Base-by-base conservation (phyloP, 2,797 vertebrate genomes). In the Distichodus sexfasciatus region DNA sequence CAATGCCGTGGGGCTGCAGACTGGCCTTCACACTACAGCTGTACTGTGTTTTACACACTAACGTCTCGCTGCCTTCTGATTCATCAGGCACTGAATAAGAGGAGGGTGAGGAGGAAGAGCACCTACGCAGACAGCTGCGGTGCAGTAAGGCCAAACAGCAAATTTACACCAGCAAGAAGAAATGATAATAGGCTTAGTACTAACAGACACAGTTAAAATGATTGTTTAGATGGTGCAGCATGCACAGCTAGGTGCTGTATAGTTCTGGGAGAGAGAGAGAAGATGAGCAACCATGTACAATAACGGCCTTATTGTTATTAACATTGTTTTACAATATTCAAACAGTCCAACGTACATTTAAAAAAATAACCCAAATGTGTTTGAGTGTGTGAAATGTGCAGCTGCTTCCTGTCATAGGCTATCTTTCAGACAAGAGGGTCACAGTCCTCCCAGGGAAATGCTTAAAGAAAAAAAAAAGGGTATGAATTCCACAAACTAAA, bases 31-130 rank as follows among this genome's bases (percentile, higher is more conserved):
- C 17, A 10, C 41, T 43, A 17, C 41, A 43, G 65, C 40, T 35
- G 7, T 6, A 14, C 7, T 14, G 23, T 23, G 12, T 8, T 14
- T 4, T 21, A 9, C 14, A 19, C 44, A n/a, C 5, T 3, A 46
- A n/a, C 15, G 17, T 43, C 33, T 51, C 19, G 11, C 19, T 38
- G 41, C 23, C 26, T n/a, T 9, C 61, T 81, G 58, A 62, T 76
- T 76, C n/a, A n/a, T n/a, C 76, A 90, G 90, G 87, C 89, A 89
- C 88, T 78, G 76, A 72, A 0, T 74, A 53, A 64, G 69, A 81
- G 82, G 15, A 54, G 36, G 2, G 28, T 2, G n/a, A 53, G 6
- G 17, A 55, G 0, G 10, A 38, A 3, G 65, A 33, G 51, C 77
- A 72, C 74, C 77, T 74, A 81, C 23, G 35, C 66, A 78, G 78